Conservation (phyloP, 2,113 vertebrate species). For the Haplochromis burtoni region DNA sequence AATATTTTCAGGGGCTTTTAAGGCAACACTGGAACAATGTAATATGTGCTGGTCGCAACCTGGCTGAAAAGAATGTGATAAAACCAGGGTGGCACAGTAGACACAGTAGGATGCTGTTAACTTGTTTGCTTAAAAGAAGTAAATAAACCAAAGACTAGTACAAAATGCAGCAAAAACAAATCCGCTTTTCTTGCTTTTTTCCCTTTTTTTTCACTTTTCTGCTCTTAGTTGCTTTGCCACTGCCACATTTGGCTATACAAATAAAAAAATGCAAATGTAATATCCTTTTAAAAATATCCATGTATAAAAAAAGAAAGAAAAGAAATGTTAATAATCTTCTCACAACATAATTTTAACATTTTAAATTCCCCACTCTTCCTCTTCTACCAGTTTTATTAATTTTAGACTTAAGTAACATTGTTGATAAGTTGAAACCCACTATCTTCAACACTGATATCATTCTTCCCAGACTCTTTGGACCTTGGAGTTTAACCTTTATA, state of each 20-base stretch:
- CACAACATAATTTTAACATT: background rate
- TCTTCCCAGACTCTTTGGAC: background rate
- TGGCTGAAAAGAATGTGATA: background rate
- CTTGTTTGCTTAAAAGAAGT: background rate
- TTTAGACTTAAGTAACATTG: background rate
- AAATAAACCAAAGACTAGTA: background rate
- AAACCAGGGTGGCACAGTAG: background rate
- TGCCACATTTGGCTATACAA: background rate
- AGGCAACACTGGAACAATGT: background rate
- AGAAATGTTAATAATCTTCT: background rate
- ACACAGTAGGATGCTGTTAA: background rate
- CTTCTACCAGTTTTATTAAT: background rate
- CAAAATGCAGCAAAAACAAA: background rate
- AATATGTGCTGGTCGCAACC: background rate
- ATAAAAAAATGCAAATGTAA: background rate
- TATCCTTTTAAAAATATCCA: background rate
- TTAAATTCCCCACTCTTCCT: background rate
- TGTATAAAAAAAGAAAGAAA: background rate
- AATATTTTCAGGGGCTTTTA: background rate
- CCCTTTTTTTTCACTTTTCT: accelerated
- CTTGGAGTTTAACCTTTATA: background rate
- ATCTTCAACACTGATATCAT: background rate
- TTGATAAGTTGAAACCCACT: background rate
- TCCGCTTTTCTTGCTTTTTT: accelerated
- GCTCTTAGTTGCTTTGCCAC: background rate